These are phyloP conservation scores for Sicus ferrugineus DNA, from an alignment of 2,888 invertebrate genomes.

Conservation along the genomic window DNA sequence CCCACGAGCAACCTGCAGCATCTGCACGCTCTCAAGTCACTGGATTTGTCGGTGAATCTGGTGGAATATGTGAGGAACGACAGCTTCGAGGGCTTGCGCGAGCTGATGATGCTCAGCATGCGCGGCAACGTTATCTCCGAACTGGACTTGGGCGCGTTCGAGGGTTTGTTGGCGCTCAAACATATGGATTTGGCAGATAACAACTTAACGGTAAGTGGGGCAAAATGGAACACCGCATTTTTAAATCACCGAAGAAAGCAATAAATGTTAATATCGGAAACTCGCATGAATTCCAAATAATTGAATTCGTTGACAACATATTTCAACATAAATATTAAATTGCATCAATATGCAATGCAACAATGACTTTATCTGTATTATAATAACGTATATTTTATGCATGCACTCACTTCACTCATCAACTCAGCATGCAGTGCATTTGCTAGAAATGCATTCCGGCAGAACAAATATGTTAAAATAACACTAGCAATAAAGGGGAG, in stretches of 20 bases:
- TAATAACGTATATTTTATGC: background rate
- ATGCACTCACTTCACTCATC: background rate
- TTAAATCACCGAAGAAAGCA: background rate
- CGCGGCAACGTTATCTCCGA: conserved; percentile 79
- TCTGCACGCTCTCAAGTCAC: conserved; percentile 73
- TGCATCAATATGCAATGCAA: background rate
- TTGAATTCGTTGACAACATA: background rate
- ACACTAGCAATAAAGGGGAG: too few species aligned
- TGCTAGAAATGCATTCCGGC: background rate
- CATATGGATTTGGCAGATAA: conserved; percentile 82
- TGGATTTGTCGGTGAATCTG: conserved; percentile 82
- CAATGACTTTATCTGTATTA: background rate
- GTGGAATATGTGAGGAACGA: conserved; percentile 76
- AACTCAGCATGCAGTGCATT: too few species aligned
- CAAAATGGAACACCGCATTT: background rate
- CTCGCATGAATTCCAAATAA: background rate
- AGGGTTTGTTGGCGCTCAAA: conserved; percentile 76
- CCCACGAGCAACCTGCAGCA: conserved; percentile 75
- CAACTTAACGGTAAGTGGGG: conserved; percentile 72
- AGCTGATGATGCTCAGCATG: conserved; percentile 75
- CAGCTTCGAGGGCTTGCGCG: conserved; percentile 76
- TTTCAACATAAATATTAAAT: background rate
- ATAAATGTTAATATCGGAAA: background rate
- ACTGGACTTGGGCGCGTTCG: conserved; percentile 76
- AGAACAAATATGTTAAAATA: background rate